phyloP scores from a whole-genome alignment of 2,113 vertebrate genomes.

The Pluvianellus socialis region DNA sequence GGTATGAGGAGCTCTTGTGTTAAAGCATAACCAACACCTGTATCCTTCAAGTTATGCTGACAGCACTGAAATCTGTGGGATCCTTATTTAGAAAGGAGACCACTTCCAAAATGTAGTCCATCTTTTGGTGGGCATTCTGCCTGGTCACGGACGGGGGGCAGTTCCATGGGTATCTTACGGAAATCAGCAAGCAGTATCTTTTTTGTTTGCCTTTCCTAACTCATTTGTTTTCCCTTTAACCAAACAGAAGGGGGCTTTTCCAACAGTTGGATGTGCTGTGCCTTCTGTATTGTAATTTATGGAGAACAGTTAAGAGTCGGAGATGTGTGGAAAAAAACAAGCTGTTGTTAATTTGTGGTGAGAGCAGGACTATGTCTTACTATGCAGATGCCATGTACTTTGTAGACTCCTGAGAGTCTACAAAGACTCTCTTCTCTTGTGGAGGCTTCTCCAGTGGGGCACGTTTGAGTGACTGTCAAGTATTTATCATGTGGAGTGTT shows the following conservation, averaged over 20 bases:
- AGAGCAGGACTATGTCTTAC: not conserved
- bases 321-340: not conserved
- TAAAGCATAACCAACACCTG: not conserved
- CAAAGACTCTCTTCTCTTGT: not conserved
- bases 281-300: not conserved
- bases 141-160: not conserved
- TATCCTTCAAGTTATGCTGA: not conserved
- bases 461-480: not conserved
- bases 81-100: not conserved
- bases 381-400: not conserved
- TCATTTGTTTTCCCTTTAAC: not conserved
- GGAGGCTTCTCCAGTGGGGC: not conserved
- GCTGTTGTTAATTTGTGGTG: not conserved
- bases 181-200: not conserved
- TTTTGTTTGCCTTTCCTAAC: not conserved
- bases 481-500: not conserved
- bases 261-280: not conserved
- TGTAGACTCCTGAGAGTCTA: not conserved
- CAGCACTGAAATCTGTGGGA: not conserved
- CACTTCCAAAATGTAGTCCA: not conserved
- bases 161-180: not conserved
- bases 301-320: not conserved
- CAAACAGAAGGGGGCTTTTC: not conserved
- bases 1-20: not conserved
- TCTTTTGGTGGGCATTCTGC: not conserved